Conservation (phyloP, 2,113 vertebrate genomes). For the Oxyura jamaicensis region DNA sequence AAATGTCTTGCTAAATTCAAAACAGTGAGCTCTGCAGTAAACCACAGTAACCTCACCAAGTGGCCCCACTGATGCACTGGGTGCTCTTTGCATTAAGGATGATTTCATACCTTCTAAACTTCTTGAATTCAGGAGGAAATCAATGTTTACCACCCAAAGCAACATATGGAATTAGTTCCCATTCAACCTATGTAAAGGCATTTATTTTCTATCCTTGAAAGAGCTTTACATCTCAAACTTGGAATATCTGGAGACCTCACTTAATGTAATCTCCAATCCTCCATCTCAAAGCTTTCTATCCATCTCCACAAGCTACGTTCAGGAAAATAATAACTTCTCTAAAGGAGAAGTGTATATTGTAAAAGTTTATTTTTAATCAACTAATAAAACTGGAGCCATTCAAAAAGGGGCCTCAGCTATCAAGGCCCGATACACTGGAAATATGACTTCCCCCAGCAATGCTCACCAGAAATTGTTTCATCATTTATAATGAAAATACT, state of each 20-base stretch:
- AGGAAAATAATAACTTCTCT: background rate
- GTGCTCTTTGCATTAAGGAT: background rate
- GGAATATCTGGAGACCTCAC: background rate
- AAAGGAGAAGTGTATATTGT: background rate
- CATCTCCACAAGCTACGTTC: background rate
- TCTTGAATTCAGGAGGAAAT: constrained; percentile 43
- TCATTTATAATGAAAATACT: background rate
- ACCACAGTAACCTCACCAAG: background rate
- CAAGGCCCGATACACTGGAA: background rate
- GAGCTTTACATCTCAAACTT: constrained; percentile 19
- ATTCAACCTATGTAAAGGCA: constrained; percentile 25
- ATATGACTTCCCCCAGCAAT: background rate
- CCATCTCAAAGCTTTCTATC: constrained; percentile 16
- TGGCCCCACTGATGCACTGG: background rate
- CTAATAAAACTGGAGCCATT: background rate
- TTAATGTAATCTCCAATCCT: constrained; percentile 52
- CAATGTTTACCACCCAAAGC: constrained; percentile 52
- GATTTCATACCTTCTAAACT: constrained; percentile 48
- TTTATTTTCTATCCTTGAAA: constrained; percentile 54
- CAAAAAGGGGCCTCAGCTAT: background rate
- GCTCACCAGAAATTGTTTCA: background rate
- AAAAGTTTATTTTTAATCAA: background rate
- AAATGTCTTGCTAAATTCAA: background rate
- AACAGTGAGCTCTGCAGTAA: background rate
- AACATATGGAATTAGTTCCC: constrained; percentile 45